Conservation (phyloP, 2,113 vertebrate genomes). For the Coptodon rendalli region DNA sequence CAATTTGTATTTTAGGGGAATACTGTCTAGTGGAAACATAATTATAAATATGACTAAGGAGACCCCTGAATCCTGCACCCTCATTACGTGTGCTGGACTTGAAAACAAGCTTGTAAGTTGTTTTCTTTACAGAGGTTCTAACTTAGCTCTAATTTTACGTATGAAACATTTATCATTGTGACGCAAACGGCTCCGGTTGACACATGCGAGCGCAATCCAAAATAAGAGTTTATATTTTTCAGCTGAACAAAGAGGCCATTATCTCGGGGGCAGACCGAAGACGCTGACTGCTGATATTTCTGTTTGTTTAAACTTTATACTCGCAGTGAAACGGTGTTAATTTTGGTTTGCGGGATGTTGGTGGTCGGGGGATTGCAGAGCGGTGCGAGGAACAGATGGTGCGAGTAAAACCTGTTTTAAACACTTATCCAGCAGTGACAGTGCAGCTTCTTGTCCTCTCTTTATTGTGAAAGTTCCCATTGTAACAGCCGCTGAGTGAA, state of each 20-base stretch:
- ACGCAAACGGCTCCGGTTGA: conserved; percentile 28
- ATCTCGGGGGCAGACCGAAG: conserved; percentile 41
- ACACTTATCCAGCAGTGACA: conserved; percentile 13
- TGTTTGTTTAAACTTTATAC: conserved; percentile 72
- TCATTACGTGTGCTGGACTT: background rate
- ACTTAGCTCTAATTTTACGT: background rate
- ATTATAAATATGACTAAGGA: background rate
- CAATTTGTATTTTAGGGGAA: background rate
- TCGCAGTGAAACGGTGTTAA: conserved; percentile 59
- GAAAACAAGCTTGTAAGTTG: background rate
- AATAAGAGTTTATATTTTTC: conserved; percentile 58
- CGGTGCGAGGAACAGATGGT: conserved; percentile 59
- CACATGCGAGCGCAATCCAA: conserved; percentile 42
- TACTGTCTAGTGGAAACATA: background rate
- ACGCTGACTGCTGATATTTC: conserved; percentile 72
- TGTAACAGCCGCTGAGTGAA: background rate
- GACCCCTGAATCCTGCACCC: background rate
- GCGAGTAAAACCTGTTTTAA: conserved; percentile 52
- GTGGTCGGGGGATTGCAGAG: conserved; percentile 51
- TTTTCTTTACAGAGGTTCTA: background rate
- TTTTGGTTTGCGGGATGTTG: conserved; percentile 68
- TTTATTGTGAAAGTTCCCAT: background rate
- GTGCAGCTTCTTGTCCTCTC: background rate
- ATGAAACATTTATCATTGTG: conserved; percentile 14
- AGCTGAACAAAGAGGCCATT: conserved; percentile 55